Evolutionary conservation across 2,797 vertebrate species (phyloP).

Genomic region (Poeciliopsis turneri): DNA sequence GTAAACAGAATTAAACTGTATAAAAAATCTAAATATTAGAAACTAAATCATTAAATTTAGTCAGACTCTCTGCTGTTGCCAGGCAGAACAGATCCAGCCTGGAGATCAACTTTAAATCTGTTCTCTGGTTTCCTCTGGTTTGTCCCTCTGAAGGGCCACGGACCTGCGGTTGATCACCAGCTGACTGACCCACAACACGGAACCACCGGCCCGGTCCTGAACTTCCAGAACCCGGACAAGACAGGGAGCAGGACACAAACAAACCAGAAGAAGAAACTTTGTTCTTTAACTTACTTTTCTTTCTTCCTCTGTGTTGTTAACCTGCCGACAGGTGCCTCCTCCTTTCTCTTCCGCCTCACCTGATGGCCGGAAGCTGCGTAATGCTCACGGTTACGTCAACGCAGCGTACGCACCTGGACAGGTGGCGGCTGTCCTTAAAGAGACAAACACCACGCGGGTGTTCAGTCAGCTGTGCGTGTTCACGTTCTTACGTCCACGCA

Average conservation of each 20-base stretch:
- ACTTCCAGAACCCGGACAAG: neutral
- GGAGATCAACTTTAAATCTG: neutral
- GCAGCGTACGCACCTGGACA: conserved; percentile 8
- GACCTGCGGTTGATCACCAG: neutral
- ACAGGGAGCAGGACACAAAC: neutral
- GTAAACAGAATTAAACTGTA: neutral
- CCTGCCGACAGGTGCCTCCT: conserved; percentile 30
- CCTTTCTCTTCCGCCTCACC: conserved; percentile 50
- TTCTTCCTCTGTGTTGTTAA: neutral
- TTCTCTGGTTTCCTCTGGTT: neutral
- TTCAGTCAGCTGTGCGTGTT: conserved; percentile 19
- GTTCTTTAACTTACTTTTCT: conserved; percentile 44
- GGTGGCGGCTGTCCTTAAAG: neutral
- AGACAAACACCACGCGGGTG: conserved; percentile 8
- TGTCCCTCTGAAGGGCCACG: neutral
- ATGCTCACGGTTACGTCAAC: neutral
- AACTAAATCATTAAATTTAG: neutral
- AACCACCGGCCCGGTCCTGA: neutral
- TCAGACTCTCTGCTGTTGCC: neutral
- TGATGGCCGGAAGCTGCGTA: conserved; percentile 27
- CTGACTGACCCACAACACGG: neutral
- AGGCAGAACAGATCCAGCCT: neutral
- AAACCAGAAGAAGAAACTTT: neutral
- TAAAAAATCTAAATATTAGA: neutral
- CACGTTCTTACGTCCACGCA: neutral